Evolutionary conservation across 1,140 invertebrate genomes (phyloP).

Genomic region (Solen grandis): DNA sequence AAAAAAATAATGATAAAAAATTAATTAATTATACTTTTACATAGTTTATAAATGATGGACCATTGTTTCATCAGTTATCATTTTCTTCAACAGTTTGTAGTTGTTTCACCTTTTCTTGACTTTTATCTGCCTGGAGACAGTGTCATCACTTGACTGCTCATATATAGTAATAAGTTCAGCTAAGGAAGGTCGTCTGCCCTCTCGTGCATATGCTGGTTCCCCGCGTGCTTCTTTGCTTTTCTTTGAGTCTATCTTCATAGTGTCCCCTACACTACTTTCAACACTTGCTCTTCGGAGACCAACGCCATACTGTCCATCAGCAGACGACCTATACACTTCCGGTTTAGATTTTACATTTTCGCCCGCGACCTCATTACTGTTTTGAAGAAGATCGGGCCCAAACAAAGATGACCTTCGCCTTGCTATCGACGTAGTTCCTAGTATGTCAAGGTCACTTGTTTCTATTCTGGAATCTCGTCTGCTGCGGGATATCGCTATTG

Average conservation of each 20-base stretch:
- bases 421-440: slow-evolving; percentile 2
- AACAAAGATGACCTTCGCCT: not conserved
- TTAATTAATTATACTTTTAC: too few species aligned
- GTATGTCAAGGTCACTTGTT: slow-evolving; percentile 22
- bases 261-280: not conserved
- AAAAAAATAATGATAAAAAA: too few species aligned
- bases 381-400: not conserved
- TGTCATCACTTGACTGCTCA: slow-evolving; percentile 29
- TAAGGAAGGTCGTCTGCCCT: slow-evolving; percentile 41
- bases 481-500: not conserved
- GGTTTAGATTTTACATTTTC: not conserved
- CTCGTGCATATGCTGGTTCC: slow-evolving; percentile 8
- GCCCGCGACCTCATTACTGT: too few species aligned
- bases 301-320: not conserved
- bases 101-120: too few species aligned
- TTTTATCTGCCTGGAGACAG: not conserved
- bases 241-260: not conserved
- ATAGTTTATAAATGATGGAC: too few species aligned
- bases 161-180: slow-evolving; percentile 52
- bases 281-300: not conserved
- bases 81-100: too few species aligned
- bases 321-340: not conserved
- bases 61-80: too few species aligned
- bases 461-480: slow-evolving; percentile 28
- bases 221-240: not conserved